Percentiles rank a stretch among this genome's conserved stretches.
phyloP scores from a whole-genome alignment of 2,797 vertebrate species.

The Pipistrellus pipistrellus region DNA sequence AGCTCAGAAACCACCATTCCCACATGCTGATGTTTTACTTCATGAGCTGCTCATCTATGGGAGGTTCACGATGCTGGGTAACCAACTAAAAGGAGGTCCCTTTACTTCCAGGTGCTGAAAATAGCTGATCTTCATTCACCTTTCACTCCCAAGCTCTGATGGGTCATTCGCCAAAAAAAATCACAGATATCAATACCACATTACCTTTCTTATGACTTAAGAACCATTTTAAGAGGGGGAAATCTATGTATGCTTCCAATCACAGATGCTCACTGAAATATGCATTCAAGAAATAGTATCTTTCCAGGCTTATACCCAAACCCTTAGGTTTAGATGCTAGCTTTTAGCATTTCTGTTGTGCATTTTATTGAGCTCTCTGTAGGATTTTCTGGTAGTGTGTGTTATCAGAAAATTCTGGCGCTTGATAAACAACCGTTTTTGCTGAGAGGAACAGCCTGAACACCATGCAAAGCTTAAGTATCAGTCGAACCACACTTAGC shows the following conservation, averaged over 20 bases:
- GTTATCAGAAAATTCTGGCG: background rate
- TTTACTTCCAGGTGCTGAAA: background rate
- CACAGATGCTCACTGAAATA: background rate
- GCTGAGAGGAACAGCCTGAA: background rate
- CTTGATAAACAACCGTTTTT: background rate
- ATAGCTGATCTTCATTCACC: background rate
- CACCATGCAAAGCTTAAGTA: background rate
- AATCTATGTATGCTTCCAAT: background rate
- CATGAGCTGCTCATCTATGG: background rate
- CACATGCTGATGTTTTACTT: background rate
- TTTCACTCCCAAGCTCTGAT: background rate
- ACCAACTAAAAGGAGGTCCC: background rate
- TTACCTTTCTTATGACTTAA: background rate
- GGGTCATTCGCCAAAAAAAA: conserved; percentile 11
- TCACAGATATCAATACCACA: background rate
- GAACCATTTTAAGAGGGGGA: background rate
- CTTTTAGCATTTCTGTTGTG: background rate
- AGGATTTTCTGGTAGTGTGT: conserved; percentile 29
- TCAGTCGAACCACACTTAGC: background rate
- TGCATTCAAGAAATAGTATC: background rate
- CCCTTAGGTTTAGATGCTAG: background rate
- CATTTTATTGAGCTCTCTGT: background rate
- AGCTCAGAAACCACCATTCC: conserved; percentile 3
- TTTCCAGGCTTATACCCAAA: background rate
- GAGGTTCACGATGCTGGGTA: background rate